Evolutionary conservation across 2,113 vertebrate species (phyloP), one percentile per base, ranked within the genome.

Genomic region (Cebidichthys violaceus): DNA sequence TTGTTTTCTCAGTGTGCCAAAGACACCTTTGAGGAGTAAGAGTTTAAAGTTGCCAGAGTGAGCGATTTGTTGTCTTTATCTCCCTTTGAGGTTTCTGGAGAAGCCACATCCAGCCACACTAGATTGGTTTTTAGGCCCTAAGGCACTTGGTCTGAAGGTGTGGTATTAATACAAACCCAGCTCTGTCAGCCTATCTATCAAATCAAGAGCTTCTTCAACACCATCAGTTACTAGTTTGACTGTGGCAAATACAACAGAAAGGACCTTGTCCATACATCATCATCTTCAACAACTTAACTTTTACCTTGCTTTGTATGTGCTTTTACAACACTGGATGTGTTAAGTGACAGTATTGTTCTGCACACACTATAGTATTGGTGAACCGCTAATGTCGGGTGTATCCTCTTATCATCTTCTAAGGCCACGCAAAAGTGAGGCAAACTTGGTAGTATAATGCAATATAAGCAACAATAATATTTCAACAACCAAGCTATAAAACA

Each of bases 21-120:
- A 85, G 57, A 86, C 70, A 37, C 75, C 85, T 90, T 88, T 81
- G 77, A 86, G 79, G 77, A 78, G 60, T 31, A 66, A 79, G 76
- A 77, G 75, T 88, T 90, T 77, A 86, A 90, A 91, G 92, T 79
- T 90, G 59, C 84, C 43, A 82, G 83, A 90, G 81, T 68, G 81
- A 88, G 77, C 71, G 59, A 88, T 87, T 87, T 88, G 82, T 83
- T 88, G 75, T 86, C 86, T 85, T 88, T 87, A 77, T 81, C 67
- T 85, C 54, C 72, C 83, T 86, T 60, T 71, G 70, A 85, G 88
- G 55, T 71, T 85, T 81, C 33, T 31, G 33, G 52, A 79, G 82
- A 54, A 77, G 68, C 68, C 69, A 73, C 70, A 78, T 87, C 62
- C 67, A 84, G 37, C 71, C 39, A 60, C 76, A 67, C 41, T 54